Base-by-base conservation (phyloP, 2,888 invertebrate genomes). In the Euzophera pinguis region DNA sequence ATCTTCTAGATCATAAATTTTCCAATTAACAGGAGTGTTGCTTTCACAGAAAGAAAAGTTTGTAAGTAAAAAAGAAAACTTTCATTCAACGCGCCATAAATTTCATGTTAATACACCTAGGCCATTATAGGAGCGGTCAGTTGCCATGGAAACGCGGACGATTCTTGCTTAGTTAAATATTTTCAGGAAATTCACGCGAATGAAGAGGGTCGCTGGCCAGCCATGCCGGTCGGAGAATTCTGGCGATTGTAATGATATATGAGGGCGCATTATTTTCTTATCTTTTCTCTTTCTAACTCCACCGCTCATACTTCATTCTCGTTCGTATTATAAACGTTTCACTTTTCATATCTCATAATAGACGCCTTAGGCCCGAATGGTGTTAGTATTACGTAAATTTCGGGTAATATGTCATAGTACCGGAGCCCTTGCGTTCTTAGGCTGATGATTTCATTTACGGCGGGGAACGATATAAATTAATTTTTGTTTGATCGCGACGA, bases 211-310 rank as follows among this genome's bases (percentile, higher is more conserved):
- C 81, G 75, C 67, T 80, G 79, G 80, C 77, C 78, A 77, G 76
- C 75, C 73, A 71, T 59, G 70, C 74, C 78, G 77, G 69, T 74
- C 77, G 71, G 69, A 78, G 83, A 86, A 84, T 86, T 86, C 80
- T 81, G 76, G 86, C 84, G 88, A 87, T 88, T 89, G 84, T 77
- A 80, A 89, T 90, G 89, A 90, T 89, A 88, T 90, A 90, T 87
- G 87, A 77, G 77, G 75, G 82, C 75, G 88, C 81, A 88, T 90
- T 90, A 89, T 89, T 87, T 89, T 86, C 90, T 89, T 89, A 89
- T 90, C 90, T 86, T 84, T 81, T 84, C 85, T 85, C 84, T 84
- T 84, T 85, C 86, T 88, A 84, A 84, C 87, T 85, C 83, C 81
- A 83, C 80, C 79, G 77, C 69, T 80, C 84, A 87, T 88, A 85